Conservation (phyloP, 2,888 invertebrate genomes). For the Microdon myrmicae region DNA sequence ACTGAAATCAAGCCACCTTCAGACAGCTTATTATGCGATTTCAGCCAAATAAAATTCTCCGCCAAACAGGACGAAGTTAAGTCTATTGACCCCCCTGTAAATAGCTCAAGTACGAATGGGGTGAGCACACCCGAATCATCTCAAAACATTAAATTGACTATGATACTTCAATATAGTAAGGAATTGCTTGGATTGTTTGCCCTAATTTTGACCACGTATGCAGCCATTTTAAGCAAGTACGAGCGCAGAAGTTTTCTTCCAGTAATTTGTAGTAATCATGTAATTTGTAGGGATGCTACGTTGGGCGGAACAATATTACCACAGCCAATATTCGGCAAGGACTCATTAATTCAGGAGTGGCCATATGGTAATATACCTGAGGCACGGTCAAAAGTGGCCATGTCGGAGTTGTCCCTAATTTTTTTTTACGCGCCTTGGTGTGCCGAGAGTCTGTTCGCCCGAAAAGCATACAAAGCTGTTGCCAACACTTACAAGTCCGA, state of each 20-base stretch:
- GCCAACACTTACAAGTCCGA: slow-evolving; percentile 77
- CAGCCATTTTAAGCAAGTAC: slow-evolving; percentile 37
- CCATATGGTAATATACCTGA: slow-evolving; percentile 28
- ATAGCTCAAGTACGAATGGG: slow-evolving; percentile 2
- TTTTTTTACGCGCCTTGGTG: slow-evolving; percentile 98
- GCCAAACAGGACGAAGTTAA: no score
- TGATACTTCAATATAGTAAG: slow-evolving; percentile 37
- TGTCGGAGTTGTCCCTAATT: slow-evolving; percentile 82
- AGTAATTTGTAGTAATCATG: background rate
- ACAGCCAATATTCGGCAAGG: slow-evolving; percentile 26
- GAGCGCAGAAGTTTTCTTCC: background rate
- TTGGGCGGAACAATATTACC: slow-evolving; percentile 25
- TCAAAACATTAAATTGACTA: slow-evolving; percentile 25
- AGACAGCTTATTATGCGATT: no score
- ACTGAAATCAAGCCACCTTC: no score
- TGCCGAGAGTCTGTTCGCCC: slow-evolving; percentile 81
- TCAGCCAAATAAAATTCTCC: no score
- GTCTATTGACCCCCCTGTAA: no score
- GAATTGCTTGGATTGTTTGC: slow-evolving; percentile 41
- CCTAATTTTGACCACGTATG: slow-evolving; percentile 40
- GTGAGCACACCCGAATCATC: slow-evolving; percentile 3
- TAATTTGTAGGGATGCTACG: slow-evolving; percentile 23
- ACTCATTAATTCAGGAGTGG: slow-evolving; percentile 37
- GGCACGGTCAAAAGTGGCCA: slow-evolving; percentile 66
- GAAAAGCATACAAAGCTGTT: slow-evolving; percentile 79